These are phyloP conservation scores for Vannuccia rotundouncinata DNA, from an alignment of 2,888 invertebrate species.

Conservation along the genomic window DNA sequence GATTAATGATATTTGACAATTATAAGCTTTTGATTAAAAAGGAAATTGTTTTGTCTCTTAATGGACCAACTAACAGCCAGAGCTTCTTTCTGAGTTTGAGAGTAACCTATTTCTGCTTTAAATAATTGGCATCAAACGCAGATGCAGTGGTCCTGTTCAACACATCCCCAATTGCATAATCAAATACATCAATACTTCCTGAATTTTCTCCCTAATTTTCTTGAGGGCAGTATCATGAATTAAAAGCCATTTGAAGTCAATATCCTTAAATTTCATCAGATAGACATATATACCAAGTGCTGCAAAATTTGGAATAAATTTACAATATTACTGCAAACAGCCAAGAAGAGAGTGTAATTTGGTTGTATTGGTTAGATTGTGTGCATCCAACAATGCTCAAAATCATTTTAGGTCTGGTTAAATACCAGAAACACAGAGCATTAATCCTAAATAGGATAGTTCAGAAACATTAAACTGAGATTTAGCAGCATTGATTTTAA, in stretches of 20 bases:
- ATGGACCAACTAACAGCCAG: neutral
- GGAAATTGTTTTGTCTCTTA: neutral
- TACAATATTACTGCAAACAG: neutral
- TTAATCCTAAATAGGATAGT: neutral
- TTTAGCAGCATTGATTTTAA: neutral
- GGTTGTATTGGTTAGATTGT: neutral
- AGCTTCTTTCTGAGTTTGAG: constrained; percentile 14
- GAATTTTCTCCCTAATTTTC: no score
- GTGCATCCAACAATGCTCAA: neutral
- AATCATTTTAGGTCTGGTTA: neutral
- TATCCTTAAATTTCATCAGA: neutral
- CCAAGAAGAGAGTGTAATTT: neutral
- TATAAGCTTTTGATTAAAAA: neutral
- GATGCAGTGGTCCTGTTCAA: neutral
- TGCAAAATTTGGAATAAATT: no score
- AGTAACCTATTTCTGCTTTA: neutral
- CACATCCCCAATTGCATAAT: neutral
- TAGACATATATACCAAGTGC: neutral
- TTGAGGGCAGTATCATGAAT: neutral
- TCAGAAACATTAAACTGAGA: neutral
- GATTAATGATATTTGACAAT: neutral
- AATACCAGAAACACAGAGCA: neutral
- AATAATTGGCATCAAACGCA: neutral
- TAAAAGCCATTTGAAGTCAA: neutral
- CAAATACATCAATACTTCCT: neutral